Evolutionary conservation across 2,113 vertebrate species (phyloP).

Genomic region (Phodopus roborovskii): DNA sequence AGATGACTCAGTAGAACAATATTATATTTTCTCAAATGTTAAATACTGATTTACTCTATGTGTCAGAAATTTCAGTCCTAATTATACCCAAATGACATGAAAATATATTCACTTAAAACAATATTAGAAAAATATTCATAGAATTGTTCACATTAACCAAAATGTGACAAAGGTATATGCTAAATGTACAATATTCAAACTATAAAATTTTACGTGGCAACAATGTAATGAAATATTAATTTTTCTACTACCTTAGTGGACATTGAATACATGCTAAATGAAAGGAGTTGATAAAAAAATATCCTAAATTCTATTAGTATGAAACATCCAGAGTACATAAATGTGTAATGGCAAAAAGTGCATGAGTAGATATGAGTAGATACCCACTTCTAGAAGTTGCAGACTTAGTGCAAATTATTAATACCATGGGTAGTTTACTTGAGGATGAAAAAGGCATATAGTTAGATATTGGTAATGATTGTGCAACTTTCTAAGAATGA

Average conservation of each 20-base stretch:
- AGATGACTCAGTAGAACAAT: not conserved
- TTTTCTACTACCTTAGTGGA: not conserved
- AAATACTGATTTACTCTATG: not conserved
- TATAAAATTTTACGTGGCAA: not conserved
- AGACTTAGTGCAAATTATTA: not conserved
- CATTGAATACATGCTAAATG: not conserved
- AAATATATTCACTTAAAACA: constrained; percentile 1
- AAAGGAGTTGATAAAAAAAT: not conserved
- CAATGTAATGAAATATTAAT: constrained; percentile 24
- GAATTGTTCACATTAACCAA: not conserved
- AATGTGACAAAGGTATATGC: not conserved
- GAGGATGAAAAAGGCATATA: not conserved
- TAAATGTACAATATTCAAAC: not conserved
- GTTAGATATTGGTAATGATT: not conserved
- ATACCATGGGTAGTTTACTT: not conserved
- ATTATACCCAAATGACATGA: not conserved
- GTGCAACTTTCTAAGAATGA: not conserved
- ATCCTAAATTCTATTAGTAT: not conserved
- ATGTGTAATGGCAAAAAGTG: not conserved
- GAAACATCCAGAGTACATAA: not conserved
- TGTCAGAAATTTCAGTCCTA: not conserved
- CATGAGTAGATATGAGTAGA: not conserved
- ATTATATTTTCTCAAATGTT: not conserved
- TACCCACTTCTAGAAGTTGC: not conserved
- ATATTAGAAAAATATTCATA: not conserved